These are phyloP conservation scores for Drosophila nannoptera DNA, from an alignment of 1,140 invertebrate species.

Conservation along the genomic window DNA sequence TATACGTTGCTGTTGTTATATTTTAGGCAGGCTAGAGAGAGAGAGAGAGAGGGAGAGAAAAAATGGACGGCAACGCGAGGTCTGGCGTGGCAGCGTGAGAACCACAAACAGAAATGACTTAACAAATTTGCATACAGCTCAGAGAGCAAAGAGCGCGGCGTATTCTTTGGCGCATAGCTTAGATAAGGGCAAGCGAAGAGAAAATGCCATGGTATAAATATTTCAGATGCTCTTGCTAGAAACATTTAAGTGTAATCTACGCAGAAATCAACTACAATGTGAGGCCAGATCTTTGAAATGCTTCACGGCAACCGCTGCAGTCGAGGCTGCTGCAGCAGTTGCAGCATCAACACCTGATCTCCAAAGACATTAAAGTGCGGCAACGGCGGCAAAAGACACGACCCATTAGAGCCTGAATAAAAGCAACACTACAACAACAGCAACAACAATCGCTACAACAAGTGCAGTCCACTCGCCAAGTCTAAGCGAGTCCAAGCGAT, in stretches of 20 bases:
- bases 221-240: slow-evolving; percentile 65
- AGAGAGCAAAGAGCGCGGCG: slow-evolving; percentile 14
- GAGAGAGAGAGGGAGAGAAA: too few relatives aligned
- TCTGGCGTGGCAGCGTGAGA: slow-evolving; percentile 67
- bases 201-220: slow-evolving; percentile 66
- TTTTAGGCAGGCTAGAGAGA: slow-evolving; percentile 12
- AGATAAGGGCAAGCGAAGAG: slow-evolving; percentile 70
- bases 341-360: slow-evolving; percentile 73
- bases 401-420: slow-evolving; percentile 46
- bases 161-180: slow-evolving; percentile 53
- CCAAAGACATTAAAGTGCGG: slow-evolving; percentile 59
- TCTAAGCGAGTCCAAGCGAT: slow-evolving; percentile 26
- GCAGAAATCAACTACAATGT: slow-evolving; percentile 63
- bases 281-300: slow-evolving; percentile 33
- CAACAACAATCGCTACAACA: slow-evolving; percentile 45
- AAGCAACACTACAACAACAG: slow-evolving; percentile 30
- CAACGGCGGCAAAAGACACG: slow-evolving; percentile 39
- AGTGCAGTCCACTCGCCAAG: slow-evolving; percentile 58
- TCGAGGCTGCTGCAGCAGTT: slow-evolving; percentile 13
- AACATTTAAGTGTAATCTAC: slow-evolving; percentile 71
- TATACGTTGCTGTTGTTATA: slow-evolving; percentile 17
- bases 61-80: slow-evolving; percentile 42
- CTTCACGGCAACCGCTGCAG: slow-evolving; percentile 10
- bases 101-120: slow-evolving; percentile 75
- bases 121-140: slow-evolving; percentile 70